Conservation (phyloP, 2,888 invertebrate genomes). For the Hermaeophaga mercurialis region DNA sequence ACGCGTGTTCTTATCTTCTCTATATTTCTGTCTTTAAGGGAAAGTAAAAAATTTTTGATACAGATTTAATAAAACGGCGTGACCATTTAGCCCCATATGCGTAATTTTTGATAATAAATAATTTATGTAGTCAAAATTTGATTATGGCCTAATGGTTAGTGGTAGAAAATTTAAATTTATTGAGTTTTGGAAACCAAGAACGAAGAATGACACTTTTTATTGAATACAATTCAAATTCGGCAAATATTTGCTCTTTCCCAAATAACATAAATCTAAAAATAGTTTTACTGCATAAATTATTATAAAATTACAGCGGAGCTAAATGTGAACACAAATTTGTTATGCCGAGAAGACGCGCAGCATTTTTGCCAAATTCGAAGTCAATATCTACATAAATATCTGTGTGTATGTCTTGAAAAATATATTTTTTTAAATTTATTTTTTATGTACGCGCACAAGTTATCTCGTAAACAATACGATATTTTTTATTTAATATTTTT, state of each 20-base stretch:
- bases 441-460: constrained; percentile 51
- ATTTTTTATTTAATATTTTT: constrained; percentile 33
- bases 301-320: constrained; percentile 3
- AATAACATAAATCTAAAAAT: no score
- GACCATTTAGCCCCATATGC: constrained; percentile 13
- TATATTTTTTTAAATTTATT: constrained; percentile 54
- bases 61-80: constrained; percentile 7
- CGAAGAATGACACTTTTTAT: no score
- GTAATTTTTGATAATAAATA: background rate
- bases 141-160: background rate
- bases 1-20: constrained; percentile 44
- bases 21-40: constrained; percentile 39
- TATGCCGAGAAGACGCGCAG: constrained; percentile 45
- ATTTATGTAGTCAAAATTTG: background rate
- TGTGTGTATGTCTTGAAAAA: constrained; percentile 62
- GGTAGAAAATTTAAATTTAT: no score
- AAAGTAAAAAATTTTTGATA: constrained; percentile 17
- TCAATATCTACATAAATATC: constrained; percentile 63
- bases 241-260: no score
- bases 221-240: no score
- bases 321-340: constrained; percentile 11
- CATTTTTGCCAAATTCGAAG: constrained; percentile 70
- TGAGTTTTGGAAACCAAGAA: no score
- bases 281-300: background rate
- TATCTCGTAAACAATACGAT: constrained; percentile 42